Percentiles rank a stretch among this genome's conserved stretches.
These are phyloP conservation scores for Apis cerana DNA, from an alignment of 1,140 invertebrate genomes.

Conservation along the genomic window DNA sequence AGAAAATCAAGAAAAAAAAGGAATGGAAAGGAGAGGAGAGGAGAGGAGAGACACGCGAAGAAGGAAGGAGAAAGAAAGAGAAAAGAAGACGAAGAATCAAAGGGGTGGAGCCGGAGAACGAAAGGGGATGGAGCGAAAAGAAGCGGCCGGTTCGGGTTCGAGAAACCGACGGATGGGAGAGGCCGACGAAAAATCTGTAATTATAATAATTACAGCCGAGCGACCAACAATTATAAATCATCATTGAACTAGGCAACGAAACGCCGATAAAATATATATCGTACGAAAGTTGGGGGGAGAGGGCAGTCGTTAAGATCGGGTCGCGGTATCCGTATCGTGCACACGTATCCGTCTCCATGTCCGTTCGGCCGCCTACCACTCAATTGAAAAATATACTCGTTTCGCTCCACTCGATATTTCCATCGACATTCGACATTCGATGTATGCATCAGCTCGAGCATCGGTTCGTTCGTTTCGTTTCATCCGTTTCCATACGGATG, in stretches of 20 bases:
- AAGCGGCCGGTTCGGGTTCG: conserved; percentile 62
- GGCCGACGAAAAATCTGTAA: conserved; percentile 74
- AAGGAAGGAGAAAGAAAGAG: conserved; percentile 55
- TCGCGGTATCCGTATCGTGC: not conserved
- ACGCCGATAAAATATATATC: conserved; percentile 69
- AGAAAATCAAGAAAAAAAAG: conserved; percentile 42
- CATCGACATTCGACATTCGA: conserved; percentile 52
- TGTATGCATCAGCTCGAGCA: conserved; percentile 18
- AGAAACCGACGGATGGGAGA: conserved; percentile 44
- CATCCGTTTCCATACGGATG: conserved; percentile 42
- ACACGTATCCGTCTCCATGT: not conserved
- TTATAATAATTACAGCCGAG: conserved; percentile 77
- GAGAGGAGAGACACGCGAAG: conserved; percentile 38
- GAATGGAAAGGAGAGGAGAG: conserved; percentile 15
- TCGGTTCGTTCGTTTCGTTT: conserved; percentile 48
- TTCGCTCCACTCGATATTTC: conserved; percentile 59
- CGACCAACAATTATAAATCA: conserved; percentile 77
- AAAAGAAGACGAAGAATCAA: conserved; percentile 66
- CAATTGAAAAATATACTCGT: conserved; percentile 66
- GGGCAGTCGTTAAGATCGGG: conserved; percentile 47
- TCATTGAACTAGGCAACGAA: conserved; percentile 77
- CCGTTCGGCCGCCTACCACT: not conserved
- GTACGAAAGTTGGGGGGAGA: conserved; percentile 17
- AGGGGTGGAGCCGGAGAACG: conserved; percentile 61
- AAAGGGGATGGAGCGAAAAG: conserved; percentile 58